Evolutionary conservation across 2,888 invertebrate genomes (phyloP), one percentile per base, ranked within the genome.

Genomic region (Meghimatium bilineatum): DNA sequence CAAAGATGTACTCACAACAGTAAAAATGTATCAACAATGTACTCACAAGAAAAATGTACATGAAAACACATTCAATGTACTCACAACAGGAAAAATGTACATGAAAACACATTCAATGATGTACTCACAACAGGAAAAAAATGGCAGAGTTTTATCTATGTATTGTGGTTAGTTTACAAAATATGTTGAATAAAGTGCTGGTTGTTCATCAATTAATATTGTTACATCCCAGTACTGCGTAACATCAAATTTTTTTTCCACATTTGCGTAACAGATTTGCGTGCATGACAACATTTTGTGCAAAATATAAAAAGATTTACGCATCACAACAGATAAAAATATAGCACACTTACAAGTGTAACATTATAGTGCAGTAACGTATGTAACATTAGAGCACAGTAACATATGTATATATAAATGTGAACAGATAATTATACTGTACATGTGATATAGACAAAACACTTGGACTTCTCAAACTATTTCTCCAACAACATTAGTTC

Each of bases 241-340:
- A 74, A 29, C 20, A 74, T 44, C 12, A 12, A 44, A 5, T 6
- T 32, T 52, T 72, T n/a, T 44, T 66, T 66, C 32, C 23, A 74
- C 32, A 74, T 32, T 32, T 74, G 29, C 49, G 74, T 52, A 74
- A 74, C 74, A 74, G 32, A 32, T 29, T 32, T 8, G 44, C 8
- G 52, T 74, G 74, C 74, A 74, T 20, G 52, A 74, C 72, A 74
- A 49, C 49, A 52, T 74, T n/a, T 52, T 74, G 52, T 74, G 74
- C 74, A 74, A 17, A 52, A 52, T 52, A 74, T 32, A 52, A 72
- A 44, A 72, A n/a, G 10, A 8, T 10, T 20, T 52, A 52, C 20
- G 23, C 52, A 49, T 14, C 26, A 74, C 52, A 52, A 52, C 44
- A 49, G 12, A 49, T 32, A 66, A 32, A 44, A 26, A 72, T 72